A percentile compares a stretch with the other conserved stretches of the same genome.
Evolutionary conservation across 2,888 invertebrate species (phyloP).

Genomic region (Chrysodeixis includens): DNA sequence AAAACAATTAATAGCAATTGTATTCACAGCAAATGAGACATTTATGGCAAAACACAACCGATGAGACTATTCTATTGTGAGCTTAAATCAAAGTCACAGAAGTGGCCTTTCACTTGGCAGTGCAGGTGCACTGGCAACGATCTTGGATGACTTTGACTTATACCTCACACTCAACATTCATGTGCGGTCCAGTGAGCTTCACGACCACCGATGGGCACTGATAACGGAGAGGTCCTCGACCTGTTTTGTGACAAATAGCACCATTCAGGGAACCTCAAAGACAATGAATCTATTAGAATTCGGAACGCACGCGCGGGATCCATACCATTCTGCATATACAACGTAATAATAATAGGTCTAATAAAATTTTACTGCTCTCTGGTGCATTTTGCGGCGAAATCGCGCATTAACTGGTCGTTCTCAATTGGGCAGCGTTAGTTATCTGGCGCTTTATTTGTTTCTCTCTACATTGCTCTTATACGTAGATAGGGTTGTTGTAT

Average conservation of each 20-base stretch:
- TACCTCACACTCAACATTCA: conserved; percentile 47
- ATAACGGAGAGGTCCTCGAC: conserved; percentile 60
- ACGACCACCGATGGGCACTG: conserved; percentile 51
- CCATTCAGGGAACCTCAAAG: conserved; percentile 65
- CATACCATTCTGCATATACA: conserved; percentile 70
- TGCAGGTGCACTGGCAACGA: conserved; percentile 11
- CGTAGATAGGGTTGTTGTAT: not conserved
- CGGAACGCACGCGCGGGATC: conserved; percentile 66
- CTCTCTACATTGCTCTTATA: conserved; percentile 6
- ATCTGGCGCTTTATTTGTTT: conserved; percentile 31
- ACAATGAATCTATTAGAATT: conserved; percentile 83
- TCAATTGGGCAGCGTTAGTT: conserved; percentile 39
- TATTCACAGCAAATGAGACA: conserved; percentile 27
- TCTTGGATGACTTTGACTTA: conserved; percentile 25
- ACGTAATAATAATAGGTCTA: conserved; percentile 60
- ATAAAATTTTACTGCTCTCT: conserved; percentile 71
- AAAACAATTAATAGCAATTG: conserved; percentile 45
- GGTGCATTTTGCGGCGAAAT: conserved; percentile 59
- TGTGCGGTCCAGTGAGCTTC: conserved; percentile 56
- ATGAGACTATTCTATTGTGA: conserved; percentile 22
- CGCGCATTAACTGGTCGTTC: conserved; percentile 33
- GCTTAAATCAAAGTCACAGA: conserved; percentile 43
- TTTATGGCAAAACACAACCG: conserved; percentile 31
- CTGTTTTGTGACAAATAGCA: conserved; percentile 67
- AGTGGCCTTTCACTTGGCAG: conserved; percentile 40